A percentile compares a stretch with the other conserved stretches of the same genome.
Conservation (phyloP, 2,888 invertebrate species). For the Orthosia incerta region DNA sequence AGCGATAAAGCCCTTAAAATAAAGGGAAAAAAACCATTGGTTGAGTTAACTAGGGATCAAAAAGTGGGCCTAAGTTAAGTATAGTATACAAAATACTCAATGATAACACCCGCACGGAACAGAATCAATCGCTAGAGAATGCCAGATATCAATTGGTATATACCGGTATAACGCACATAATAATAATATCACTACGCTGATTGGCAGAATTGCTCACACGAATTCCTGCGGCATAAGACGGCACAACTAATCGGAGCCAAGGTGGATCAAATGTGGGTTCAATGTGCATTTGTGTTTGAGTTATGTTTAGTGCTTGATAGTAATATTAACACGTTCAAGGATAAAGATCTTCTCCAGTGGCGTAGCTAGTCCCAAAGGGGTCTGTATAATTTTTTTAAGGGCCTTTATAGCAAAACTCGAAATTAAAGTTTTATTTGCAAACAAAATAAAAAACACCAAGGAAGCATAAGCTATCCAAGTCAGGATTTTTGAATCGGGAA, state of each 20-base stretch:
- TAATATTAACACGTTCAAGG: neutral
- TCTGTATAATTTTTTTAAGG: too few species aligned
- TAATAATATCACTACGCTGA: slow-evolving; percentile 68
- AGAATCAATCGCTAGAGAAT: slow-evolving; percentile 69
- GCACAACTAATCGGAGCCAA: slow-evolving; percentile 27
- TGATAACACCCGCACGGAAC: slow-evolving; percentile 61
- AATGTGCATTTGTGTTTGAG: slow-evolving; percentile 28
- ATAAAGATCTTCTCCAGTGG: neutral
- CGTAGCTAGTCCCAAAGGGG: too few species aligned
- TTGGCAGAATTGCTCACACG: slow-evolving; percentile 74
- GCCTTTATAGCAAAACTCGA: too few species aligned
- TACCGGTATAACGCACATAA: slow-evolving; percentile 72
- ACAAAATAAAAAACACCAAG: too few species aligned
- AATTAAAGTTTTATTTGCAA: too few species aligned
- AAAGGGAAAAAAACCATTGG: too few species aligned
- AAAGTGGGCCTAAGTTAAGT: neutral
- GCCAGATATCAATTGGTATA: slow-evolving; percentile 71
- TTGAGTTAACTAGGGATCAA: too few species aligned
- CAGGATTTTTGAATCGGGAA: too few species aligned
- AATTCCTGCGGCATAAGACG: slow-evolving; percentile 76
- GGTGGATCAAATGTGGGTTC: slow-evolving; percentile 48
- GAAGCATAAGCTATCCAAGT: too few species aligned
- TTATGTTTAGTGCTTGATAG: neutral
- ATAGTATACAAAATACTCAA: slow-evolving; percentile 23
- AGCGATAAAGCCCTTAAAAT: too few species aligned